Evolutionary conservation across 2,113 vertebrate species (phyloP).

Genomic region (Carassius carassius): DNA sequence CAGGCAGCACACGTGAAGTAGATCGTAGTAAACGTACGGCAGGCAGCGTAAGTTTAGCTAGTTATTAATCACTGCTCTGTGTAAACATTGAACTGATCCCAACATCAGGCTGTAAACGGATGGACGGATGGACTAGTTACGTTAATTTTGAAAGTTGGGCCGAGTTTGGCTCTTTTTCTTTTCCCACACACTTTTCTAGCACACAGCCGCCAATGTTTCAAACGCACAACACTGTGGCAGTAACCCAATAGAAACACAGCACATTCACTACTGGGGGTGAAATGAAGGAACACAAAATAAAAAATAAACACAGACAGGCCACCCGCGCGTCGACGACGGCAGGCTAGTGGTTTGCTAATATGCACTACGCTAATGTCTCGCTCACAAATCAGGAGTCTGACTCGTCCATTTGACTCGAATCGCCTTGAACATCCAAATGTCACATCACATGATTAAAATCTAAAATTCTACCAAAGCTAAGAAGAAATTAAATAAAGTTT

Average conservation of each 20-base stretch:
- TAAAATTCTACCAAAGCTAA: constrained; percentile 21
- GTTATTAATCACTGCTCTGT: constrained; percentile 29
- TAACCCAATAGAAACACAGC: constrained; percentile 19
- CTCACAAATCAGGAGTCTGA: background rate
- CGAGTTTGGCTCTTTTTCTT: constrained; percentile 1
- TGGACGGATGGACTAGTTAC: constrained; percentile 8
- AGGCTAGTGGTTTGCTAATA: constrained; percentile 24
- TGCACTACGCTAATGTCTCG: background rate
- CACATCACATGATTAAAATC: constrained; percentile 40
- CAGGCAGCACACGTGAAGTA: constrained; percentile 32
- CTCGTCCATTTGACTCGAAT: background rate
- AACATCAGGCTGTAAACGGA: constrained; percentile 11
- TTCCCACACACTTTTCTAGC: constrained; percentile 1
- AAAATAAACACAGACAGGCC: constrained; percentile 24
- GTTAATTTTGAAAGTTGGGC: background rate
- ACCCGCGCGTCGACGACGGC: background rate
- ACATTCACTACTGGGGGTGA: constrained; percentile 2
- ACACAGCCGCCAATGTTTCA: constrained; percentile 7
- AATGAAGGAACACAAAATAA: constrained; percentile 3
- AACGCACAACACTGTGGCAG: constrained; percentile 34
- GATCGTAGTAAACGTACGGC: constrained; percentile 21
- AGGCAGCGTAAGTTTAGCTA: constrained; percentile 36
- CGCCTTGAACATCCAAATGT: constrained; percentile 25
- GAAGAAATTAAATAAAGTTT: constrained; percentile 8
- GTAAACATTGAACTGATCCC: constrained; percentile 33